A percentile compares a stretch with the other conserved stretches of the same genome.
These are phyloP conservation scores for Heliopora coerulea DNA, from an alignment of 92 coral and sea anemone genomes.

Conservation along the genomic window DNA sequence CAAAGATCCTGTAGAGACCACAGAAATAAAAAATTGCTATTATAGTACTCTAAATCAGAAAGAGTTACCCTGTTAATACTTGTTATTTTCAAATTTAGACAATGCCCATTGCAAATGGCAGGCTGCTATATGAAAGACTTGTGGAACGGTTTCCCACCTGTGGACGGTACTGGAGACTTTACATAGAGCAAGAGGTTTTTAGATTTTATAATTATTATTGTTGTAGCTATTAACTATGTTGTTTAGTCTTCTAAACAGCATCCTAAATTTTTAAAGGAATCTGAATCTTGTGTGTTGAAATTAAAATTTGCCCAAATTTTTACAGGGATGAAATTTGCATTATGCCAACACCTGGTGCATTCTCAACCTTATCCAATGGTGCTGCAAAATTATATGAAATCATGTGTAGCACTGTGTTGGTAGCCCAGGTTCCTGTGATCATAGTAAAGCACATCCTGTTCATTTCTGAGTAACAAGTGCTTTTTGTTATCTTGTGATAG, in stretches of 20 bases:
- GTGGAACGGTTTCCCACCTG: constrained; percentile 88
- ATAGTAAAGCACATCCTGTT: too few relatives aligned
- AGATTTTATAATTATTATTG: constrained; percentile 51
- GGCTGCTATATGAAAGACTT: constrained; percentile 90
- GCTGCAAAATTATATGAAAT: background rate
- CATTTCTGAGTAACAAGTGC: too few relatives aligned
- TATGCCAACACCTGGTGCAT: background rate
- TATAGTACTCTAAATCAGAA: too few relatives aligned
- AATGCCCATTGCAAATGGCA: constrained; percentile 67
- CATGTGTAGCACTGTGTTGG: background rate
- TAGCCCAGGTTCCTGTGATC: background rate
- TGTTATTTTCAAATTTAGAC: constrained; percentile 46
- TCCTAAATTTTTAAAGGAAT: background rate
- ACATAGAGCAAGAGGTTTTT: constrained; percentile 99
- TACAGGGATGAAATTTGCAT: constrained; percentile 29
- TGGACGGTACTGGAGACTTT: constrained; percentile 98
- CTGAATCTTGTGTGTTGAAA: background rate
- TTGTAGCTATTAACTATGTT: constrained; percentile 15
- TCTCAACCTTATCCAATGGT: background rate
- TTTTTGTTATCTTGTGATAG: too few relatives aligned
- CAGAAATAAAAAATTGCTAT: too few relatives aligned
- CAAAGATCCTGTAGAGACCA: background rate
- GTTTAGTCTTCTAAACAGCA: background rate
- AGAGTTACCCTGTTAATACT: too few relatives aligned
- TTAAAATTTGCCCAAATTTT: constrained; percentile 28